Base-by-base conservation (phyloP, 2,888 invertebrate species). In the Podabrus alpinus region DNA sequence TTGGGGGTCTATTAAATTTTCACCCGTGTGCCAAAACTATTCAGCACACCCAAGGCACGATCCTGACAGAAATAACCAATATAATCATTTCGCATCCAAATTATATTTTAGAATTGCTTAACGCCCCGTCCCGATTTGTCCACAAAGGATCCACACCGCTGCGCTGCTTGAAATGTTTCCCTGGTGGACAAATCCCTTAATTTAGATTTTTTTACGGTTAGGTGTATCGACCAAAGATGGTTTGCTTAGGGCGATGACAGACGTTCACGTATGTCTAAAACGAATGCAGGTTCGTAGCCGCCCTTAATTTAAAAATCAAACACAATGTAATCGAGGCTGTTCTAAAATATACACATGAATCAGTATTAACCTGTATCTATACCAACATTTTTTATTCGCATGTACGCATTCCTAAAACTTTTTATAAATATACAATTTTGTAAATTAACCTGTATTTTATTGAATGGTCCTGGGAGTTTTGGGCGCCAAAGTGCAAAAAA, bases 381-480 rank as follows among this genome's bases (percentile, higher is more conserved):
- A 15, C 19, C 16, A 62, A 62, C 13, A n/a, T 62, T 19, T 62
- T 15, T 62, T 62, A 19, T 16, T 62, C 17, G n/a, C 19, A 62
- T 15, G 62, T 62, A 15, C 17, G 19, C 62, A 62, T 62, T 62
- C 62, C 17, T 62, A 62, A 62, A 62, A 19, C 19, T 62, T 62
- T 62, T 62, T 62, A 62, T 19, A 62, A 62, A 62, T 62, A 62
- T 62, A 62, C 62, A 62, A 16, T 62, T 62, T 62, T 62, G 62
- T 62, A 62, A 60, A 15, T 60, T 15, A 60, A 60, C 15, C 15
- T 60, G 7, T 15, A 15, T 60, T 60, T 25, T 29, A 29, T 29
- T 29, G 1, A 29, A 11, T 29, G 4, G 2, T 1, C 25, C 10
- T 4, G 21, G 11, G 10, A 10, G 3, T 2, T 21, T 21, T 7